Conservation (phyloP, 1,140 invertebrate genomes). For the Chrysomallon squamiferum region DNA sequence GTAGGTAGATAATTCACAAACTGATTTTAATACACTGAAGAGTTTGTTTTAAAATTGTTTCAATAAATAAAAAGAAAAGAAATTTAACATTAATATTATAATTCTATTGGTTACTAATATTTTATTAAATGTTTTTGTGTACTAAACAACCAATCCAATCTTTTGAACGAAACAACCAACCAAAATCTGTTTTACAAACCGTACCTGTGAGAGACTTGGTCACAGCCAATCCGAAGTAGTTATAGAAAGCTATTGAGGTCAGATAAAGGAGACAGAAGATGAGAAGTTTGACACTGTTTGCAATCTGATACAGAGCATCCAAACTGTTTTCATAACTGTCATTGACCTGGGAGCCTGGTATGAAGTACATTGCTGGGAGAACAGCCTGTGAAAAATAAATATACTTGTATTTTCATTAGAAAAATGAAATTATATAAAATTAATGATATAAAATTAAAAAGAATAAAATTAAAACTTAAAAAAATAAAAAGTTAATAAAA, state of each 20-base stretch:
- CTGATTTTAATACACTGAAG: no score
- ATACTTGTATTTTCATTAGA: background rate
- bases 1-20: no score
- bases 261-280: slow-evolving; percentile 55
- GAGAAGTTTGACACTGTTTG: slow-evolving; percentile 39
- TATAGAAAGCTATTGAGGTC: slow-evolving; percentile 57
- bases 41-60: no score
- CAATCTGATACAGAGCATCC: slow-evolving; percentile 56
- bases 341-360: slow-evolving; percentile 47
- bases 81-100: no score
- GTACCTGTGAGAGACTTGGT: slow-evolving; percentile 58
- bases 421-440: slow-evolving; percentile 2
- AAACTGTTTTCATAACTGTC: slow-evolving; percentile 58
- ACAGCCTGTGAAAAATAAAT: slow-evolving; percentile 41
- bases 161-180: no score
- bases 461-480: no score
- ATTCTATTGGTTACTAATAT: no score
- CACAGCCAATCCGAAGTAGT: slow-evolving; percentile 59
- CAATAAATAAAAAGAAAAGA: no score
- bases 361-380: slow-evolving; percentile 57
- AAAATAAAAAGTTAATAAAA: no score
- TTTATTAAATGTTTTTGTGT: no score
- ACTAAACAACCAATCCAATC: no score
- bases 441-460: background rate
- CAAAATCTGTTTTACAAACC: no score